phyloP scores from a whole-genome alignment of 1,140 invertebrate genomes.

The Riptortus pedestris region DNA sequence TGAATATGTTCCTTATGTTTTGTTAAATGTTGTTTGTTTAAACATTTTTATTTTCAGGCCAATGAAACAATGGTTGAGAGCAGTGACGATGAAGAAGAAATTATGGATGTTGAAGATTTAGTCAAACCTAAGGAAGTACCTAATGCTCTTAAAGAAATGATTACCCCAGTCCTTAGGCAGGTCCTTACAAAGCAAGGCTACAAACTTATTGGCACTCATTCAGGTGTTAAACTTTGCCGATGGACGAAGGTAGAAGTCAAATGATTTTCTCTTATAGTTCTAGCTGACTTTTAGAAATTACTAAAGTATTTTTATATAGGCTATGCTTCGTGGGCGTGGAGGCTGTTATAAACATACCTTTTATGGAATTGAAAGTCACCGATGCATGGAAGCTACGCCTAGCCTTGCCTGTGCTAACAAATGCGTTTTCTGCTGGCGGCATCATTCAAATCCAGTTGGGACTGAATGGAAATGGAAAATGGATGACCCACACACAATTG shows the following conservation, averaged over 20 bases:
- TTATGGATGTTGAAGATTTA: conserved; percentile 45
- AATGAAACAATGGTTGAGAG: too few species aligned
- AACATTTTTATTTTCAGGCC: too few species aligned
- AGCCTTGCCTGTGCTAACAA: conserved; percentile 57
- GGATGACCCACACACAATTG: conserved; percentile 46
- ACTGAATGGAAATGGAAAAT: conserved; percentile 58
- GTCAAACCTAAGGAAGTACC: conserved; percentile 36
- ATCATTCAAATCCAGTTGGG: conserved; percentile 59
- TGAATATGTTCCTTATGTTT: too few species aligned
- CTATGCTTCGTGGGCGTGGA: conserved; percentile 52
- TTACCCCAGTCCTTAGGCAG: conserved; percentile 45
- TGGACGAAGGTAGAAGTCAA: conserved; percentile 47
- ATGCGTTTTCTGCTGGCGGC: conserved; percentile 58
- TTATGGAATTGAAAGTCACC: conserved; percentile 54
- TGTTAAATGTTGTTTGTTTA: too few species aligned
- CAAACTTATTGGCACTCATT: conserved; percentile 50
- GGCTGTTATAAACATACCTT: conserved; percentile 60
- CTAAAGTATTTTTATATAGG: conserved; percentile 34
- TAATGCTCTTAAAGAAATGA: conserved; percentile 43
- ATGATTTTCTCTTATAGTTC: too few species aligned
- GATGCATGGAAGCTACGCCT: conserved; percentile 56
- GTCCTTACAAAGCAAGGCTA: conserved; percentile 54
- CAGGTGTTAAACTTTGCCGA: conserved; percentile 53
- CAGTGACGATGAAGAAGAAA: conserved; percentile 26
- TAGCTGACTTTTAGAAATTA: not conserved